Base-by-base conservation (phyloP, 2,888 invertebrate genomes). In the Pseudococcus longispinus region DNA sequence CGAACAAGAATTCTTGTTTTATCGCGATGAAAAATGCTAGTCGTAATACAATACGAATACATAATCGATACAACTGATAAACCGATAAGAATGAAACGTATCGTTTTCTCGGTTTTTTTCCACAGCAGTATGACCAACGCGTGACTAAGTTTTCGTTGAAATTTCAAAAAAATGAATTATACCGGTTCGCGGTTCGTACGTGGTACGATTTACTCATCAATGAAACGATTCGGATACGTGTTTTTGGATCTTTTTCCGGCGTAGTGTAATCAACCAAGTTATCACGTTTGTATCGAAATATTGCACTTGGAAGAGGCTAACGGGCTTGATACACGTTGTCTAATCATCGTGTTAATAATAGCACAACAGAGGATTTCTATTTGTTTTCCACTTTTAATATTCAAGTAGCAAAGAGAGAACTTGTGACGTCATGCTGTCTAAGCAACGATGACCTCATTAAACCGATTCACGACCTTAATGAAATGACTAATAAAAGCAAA, bases 381-480 rank as follows among this genome's bases (percentile, higher is more conserved):
- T 80, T 80, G 77, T 80, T 80, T 80, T 80, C 77, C 20, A 80
- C 32, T 80, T 80, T 42, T 37, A 42, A 80, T 20, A 80, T 80
- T 80, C 77, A 80, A 80, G 6, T 20, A 8, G 77, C 77, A 15
- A 70, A 37, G 74, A 74, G 42, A 80, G 77, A 80, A 80, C 23
- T 80, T 20, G 42, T 80, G 77, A 80, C 77, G 77, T 80, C 77
- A 80, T 80, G 20, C 42, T 29, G 42, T 80, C 77, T 80, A 42
- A 80, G 42, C 42, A 80, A 80, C 42, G 42, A 80, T 80, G 77
- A 80, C 77, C 77, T 80, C 77, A 80, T 80, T 80, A 80, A 80
- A 42, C 26, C 77, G 9, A 80, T 80, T 42, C 20, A 80, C 42
- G 77, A 42, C 77, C 77, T 80, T 80, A 80, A 80, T 80, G 77